These are phyloP conservation scores for Sus cebifrons DNA, from an alignment of 2,797 vertebrate species.

Conservation along the genomic window DNA sequence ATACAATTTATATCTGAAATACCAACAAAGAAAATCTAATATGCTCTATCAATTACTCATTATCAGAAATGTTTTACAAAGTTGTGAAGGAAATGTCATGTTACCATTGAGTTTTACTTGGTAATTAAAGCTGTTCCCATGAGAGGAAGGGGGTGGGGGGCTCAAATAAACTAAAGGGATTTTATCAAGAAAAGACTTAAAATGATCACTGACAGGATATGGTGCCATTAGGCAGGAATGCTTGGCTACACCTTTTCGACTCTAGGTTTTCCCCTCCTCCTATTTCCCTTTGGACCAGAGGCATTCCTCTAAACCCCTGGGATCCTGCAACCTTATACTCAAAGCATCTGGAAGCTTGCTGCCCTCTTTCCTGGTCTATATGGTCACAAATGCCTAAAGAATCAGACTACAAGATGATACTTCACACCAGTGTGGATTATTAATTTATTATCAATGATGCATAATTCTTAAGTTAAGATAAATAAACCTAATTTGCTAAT, in stretches of 20 bases:
- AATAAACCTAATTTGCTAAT: conserved; percentile 38
- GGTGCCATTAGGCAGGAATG: background rate
- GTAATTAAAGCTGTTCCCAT: conserved; percentile 47
- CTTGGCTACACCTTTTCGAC: conserved; percentile 24
- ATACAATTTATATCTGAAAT: conserved; percentile 58
- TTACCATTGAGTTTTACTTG: conserved; percentile 12
- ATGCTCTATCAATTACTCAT: conserved; percentile 43
- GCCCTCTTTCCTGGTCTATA: conserved; percentile 32
- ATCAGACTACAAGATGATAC: conserved; percentile 52
- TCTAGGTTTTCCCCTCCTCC: conserved; percentile 64
- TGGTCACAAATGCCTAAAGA: conserved; percentile 66
- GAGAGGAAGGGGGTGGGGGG: background rate
- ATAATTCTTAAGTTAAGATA: conserved; percentile 66
- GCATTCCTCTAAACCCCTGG: conserved; percentile 66
- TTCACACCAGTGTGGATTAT: conserved; percentile 45
- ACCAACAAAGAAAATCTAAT: conserved; percentile 55
- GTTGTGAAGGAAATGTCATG: conserved; percentile 38
- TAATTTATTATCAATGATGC: conserved; percentile 44
- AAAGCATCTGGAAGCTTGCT: conserved; percentile 76
- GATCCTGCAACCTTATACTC: conserved; percentile 75
- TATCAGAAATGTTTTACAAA: conserved; percentile 61
- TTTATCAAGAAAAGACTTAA: conserved; percentile 56
- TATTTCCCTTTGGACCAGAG: conserved; percentile 56
- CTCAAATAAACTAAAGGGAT: conserved; percentile 58
- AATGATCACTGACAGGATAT: background rate